phyloP scores from a whole-genome alignment of 2,113 vertebrate genomes.

The Platysternon megacephalum region DNA sequence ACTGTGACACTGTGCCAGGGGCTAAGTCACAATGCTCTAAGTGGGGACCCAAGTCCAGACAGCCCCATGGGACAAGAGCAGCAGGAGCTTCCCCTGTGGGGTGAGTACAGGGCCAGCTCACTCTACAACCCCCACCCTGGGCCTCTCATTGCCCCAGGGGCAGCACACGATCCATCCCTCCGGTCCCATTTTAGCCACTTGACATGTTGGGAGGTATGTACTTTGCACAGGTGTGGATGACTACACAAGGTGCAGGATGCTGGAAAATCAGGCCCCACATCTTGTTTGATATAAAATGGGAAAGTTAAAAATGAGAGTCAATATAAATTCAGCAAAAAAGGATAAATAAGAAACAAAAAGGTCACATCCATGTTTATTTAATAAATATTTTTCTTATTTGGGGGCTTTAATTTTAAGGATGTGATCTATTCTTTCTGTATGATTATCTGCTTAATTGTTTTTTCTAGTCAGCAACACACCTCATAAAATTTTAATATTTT shows the following conservation, averaged over 20 bases:
- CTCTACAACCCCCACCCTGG: too few species aligned
- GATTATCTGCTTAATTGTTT: slow-evolving; percentile 70
- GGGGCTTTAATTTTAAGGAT: slow-evolving; percentile 75
- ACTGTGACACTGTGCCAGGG: too few species aligned
- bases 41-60: too few species aligned
- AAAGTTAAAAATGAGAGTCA: neutral
- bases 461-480: slow-evolving; percentile 72
- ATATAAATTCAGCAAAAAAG: slow-evolving; percentile 29
- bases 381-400: slow-evolving; percentile 74
- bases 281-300: slow-evolving; percentile 45
- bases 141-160: too few species aligned
- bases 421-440: slow-evolving; percentile 75
- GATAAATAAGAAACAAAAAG: slow-evolving; percentile 32
- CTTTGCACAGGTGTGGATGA: neutral
- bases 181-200: too few species aligned
- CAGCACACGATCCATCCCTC: too few species aligned
- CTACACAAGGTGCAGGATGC: neutral
- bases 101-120: too few species aligned
- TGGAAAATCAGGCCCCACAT: neutral
- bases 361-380: slow-evolving; percentile 63
- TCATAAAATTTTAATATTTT: slow-evolving; percentile 75
- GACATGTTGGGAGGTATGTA: too few species aligned
- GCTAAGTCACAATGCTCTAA: too few species aligned
- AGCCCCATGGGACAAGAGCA: too few species aligned
- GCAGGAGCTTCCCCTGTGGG: too few species aligned